Evolutionary conservation across 2,888 invertebrate genomes (phyloP), one percentile per base, ranked within the genome.

Genomic region (Doris montereyensis): DNA sequence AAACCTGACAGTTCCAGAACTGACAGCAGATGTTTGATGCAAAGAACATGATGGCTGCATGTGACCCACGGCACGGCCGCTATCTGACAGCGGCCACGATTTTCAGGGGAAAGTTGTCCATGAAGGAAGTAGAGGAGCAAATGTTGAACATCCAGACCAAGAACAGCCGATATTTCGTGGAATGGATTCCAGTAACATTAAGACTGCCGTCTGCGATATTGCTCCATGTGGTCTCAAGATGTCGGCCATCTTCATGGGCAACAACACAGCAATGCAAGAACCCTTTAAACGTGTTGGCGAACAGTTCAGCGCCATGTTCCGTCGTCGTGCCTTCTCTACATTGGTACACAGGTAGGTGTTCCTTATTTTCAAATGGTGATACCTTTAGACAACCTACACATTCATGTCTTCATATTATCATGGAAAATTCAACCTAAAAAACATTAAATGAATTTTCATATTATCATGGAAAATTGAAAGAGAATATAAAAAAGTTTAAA

Each of bases 21-120:
- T 90, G 72, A 90, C 90, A 90, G 82, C 84, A 95, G 92, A 95
- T 95, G 94, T 97, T 97, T 92, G 97, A 97, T 92, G 96, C 97
- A 85, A 97, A 97, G 93, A 97, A 97, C 93, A 97, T 97, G 97
- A 97, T 97, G 97, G 97, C 97, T 74, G 97, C 97, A 17, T 97
- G 97, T 91, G 97, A 97, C 92, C 97, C 97, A 1, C 94, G 97
- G 81, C 97, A 97, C 92, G 97, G 97, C 75, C 94, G 97, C 86
- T 90, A 90, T 83, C 93, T 96, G 79, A 96, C 90, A 89, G 95
- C 95, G n/a, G 95, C 96, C 52, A 95, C 95, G 86, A 95, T 96
- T 90, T 97, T 96, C 94, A 94, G 96, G 80, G 96, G 96, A 0
- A 94, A 95, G 89, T 96, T 97, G 96, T 96, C 96, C 85, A 97